Conservation (phyloP, 2,888 invertebrate species). For the Flexamia atlantica region DNA sequence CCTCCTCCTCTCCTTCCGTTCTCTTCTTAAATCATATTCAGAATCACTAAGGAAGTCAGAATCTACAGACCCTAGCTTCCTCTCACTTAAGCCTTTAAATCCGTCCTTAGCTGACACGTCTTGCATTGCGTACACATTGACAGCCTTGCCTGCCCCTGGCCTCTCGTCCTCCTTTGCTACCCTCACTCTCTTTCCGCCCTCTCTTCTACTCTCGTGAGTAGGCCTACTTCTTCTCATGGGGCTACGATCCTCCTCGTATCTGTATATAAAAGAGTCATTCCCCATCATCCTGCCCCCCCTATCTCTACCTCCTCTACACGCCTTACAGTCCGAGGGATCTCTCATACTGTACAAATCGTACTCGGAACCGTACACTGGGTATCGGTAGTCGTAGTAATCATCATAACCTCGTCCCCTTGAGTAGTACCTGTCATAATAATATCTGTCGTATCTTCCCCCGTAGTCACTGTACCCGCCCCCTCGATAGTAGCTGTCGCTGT, state of each 20-base stretch:
- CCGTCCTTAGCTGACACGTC: neutral
- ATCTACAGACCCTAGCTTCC: neutral
- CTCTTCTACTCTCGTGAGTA: neutral
- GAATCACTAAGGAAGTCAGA: neutral
- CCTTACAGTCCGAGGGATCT: neutral
- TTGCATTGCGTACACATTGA: neutral
- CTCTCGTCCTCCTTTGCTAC: neutral
- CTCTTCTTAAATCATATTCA: neutral
- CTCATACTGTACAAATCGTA: neutral
- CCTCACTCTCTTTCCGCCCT: neutral
- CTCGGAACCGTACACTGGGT: neutral
- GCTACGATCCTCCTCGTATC: neutral
- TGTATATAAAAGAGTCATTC: neutral
- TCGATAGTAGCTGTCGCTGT: neutral
- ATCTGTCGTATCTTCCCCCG: neutral
- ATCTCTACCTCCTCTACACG: neutral
- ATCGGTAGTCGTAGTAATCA: neutral
- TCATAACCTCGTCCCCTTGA: neutral
- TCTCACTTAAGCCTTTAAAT: neutral
- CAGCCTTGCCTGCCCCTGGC: neutral
- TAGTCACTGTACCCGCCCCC: no score
- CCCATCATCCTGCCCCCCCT: neutral
- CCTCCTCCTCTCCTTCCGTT: neutral
- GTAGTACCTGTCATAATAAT: neutral
- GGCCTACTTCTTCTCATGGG: neutral